A percentile compares a stretch with the other conserved stretches of the same genome.
phyloP scores from a whole-genome alignment of 1,140 invertebrate species.

The Phortica variegata region DNA sequence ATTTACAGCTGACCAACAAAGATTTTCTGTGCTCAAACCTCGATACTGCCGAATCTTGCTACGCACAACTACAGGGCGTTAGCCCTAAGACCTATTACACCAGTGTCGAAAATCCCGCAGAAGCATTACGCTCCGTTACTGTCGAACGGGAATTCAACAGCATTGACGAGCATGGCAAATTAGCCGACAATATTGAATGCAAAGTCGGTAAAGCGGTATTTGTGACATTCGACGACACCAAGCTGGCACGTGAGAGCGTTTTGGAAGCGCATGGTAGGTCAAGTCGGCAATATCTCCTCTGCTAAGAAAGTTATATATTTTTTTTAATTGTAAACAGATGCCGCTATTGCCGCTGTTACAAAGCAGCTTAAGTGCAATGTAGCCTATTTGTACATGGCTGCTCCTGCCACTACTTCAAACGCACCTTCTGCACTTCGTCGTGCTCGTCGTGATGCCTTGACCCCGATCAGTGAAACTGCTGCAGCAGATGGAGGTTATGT shows the following conservation, averaged over 20 bases:
- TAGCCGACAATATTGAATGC: conserved; percentile 33
- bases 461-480: conserved; percentile 19
- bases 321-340: conserved; percentile 51
- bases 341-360: conserved; percentile 38
- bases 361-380: conserved; percentile 42
- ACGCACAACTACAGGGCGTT: conserved; percentile 35
- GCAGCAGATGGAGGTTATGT: conserved; percentile 16
- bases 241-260: conserved; percentile 43
- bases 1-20: conserved; percentile 31
- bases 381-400: conserved; percentile 44
- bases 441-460: conserved; percentile 6
- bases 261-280: conserved; percentile 58
- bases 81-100: conserved; percentile 47
- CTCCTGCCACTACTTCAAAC: conserved; percentile 27
- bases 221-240: conserved; percentile 55
- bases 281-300: neutral
- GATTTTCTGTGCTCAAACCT: conserved; percentile 43
- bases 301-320: neutral
- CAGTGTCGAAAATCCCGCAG: conserved; percentile 44
- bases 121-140: conserved; percentile 34
- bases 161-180: conserved; percentile 34
- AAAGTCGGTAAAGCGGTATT: conserved; percentile 37
- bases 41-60: conserved; percentile 34
- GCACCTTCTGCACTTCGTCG: conserved; percentile 35
- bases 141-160: conserved; percentile 32